Conservation (phyloP, 2,888 invertebrate genomes). For the Pachymerium ferrugineum region DNA sequence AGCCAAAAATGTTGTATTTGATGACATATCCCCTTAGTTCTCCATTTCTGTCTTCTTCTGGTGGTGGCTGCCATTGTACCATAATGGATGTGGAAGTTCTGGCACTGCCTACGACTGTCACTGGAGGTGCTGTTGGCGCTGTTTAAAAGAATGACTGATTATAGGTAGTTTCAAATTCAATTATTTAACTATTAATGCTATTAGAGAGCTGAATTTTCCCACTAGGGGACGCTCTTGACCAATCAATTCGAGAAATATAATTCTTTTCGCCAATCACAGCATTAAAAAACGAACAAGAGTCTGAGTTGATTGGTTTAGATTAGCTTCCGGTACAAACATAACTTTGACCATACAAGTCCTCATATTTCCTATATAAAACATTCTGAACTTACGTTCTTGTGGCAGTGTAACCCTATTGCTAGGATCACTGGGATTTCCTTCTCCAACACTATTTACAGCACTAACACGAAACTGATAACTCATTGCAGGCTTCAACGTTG, state of each 20-base stretch:
- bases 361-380: neutral
- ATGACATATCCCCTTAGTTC: conserved; percentile 90
- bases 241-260: too few relatives aligned
- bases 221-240: too few relatives aligned
- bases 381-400: conserved; percentile 74
- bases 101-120: conserved; percentile 90
- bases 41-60: conserved; percentile 91
- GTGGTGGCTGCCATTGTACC: conserved; percentile 93
- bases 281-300: neutral
- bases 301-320: neutral
- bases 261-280: too few relatives aligned
- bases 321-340: too few relatives aligned
- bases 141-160: conserved; percentile 39
- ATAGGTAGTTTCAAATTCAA: neutral
- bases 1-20: conserved; percentile 82
- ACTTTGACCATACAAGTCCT: neutral
- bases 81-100: conserved; percentile 91
- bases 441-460: conserved; percentile 92
- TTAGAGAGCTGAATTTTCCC: too few relatives aligned
- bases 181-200: too few relatives aligned
- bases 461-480: conserved; percentile 96
- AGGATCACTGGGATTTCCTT: conserved; percentile 83
- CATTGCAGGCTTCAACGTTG: conserved; percentile 85
- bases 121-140: conserved; percentile 95
- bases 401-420: conserved; percentile 86